Evolutionary conservation across 2,888 invertebrate genomes (phyloP).

Genomic region (Rotaria socialis): DNA sequence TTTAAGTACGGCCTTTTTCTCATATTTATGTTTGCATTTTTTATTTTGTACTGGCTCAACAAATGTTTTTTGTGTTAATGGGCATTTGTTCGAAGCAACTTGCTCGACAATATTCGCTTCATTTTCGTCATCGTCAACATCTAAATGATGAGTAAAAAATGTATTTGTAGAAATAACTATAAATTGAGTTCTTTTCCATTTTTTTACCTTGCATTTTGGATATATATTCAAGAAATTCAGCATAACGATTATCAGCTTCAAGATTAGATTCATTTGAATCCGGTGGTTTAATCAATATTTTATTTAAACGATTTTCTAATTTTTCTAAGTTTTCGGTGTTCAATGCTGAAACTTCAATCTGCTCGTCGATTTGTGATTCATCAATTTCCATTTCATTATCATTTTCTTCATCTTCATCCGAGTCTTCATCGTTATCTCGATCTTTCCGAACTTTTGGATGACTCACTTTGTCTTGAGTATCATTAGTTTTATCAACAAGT

Average conservation of each 20-base stretch:
- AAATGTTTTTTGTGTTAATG: constrained; percentile 19
- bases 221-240: background rate
- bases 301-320: background rate
- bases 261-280: background rate
- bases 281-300: background rate
- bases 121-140: background rate
- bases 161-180: background rate
- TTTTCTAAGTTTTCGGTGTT: background rate
- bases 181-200: background rate
- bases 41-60: constrained; percentile 33
- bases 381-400: background rate
- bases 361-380: background rate
- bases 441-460: background rate
- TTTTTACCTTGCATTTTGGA: background rate
- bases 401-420: background rate
- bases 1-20: background rate
- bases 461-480: background rate
- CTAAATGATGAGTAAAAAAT: background rate
- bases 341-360: background rate
- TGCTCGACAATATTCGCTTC: background rate
- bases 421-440: background rate
- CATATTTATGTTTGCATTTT: constrained; percentile 22
- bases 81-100: background rate
- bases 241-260: constrained; percentile 32
- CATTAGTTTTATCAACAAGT: background rate